Evolutionary conservation across 2,888 invertebrate genomes (phyloP), one percentile per base, ranked within the genome.

Genomic region (Notocelia uddmanniana): DNA sequence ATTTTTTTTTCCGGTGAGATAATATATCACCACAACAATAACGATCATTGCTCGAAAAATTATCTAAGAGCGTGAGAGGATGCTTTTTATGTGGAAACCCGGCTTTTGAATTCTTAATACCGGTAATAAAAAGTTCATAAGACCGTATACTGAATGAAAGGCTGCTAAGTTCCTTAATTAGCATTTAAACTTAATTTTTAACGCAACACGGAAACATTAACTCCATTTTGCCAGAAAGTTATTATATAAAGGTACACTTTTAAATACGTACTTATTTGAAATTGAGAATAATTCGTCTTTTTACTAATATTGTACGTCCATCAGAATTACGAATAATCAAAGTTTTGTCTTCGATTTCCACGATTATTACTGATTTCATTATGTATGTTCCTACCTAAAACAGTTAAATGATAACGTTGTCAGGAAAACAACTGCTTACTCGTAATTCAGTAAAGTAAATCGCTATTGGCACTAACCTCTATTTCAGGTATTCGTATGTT

Each of bases 401-500:
- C n/a, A n/a, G n/a, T n/a, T n/a, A n/a, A n/a, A n/a, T n/a, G n/a
- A n/a, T n/a, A n/a, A n/a, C n/a, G n/a, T n/a, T n/a, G n/a, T n/a
- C n/a, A n/a, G n/a, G 37, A 37, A 37, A 37, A 13, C 13, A 2
- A 13, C 13, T 37, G 13, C 15, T n/a, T 45, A 45, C 3, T 31
- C 8, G 15, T 41, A 41, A 0, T 0, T 41, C 13, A 0, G 5
- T 15, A 15, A 13, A 13, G 13, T n/a, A 0, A 8, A 3, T 13
- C 3, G 8, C 2, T 18, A 41, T 52, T 21, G 3, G 45, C 59
- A 21, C 45, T 69, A 15, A 54, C 18, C 59, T 66, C 21, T 73
- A 75, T 77, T 76, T 2, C 87, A 93, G 93, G 89, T 93, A 76
- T 92, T 93, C 85, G 87, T 93, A 69, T 93, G 93, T 80, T 81